phyloP scores from a whole-genome alignment of 1,140 invertebrate species.

The Cydia splendana region DNA sequence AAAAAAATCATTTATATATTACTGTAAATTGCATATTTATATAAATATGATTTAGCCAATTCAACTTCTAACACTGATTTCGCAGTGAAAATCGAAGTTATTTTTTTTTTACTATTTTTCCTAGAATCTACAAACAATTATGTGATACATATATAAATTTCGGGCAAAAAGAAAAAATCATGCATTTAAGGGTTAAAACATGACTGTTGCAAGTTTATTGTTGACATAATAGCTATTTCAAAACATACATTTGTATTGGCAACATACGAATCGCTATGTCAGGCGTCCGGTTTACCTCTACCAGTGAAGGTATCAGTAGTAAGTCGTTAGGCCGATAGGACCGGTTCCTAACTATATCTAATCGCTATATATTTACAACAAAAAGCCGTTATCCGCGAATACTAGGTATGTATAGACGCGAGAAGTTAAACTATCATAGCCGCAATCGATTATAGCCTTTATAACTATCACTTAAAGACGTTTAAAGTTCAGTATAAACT shows the following conservation, averaged over 20 bases:
- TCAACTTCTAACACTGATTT: no score
- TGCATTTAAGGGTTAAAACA: no score
- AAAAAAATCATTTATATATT: no score
- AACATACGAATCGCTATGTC: neutral
- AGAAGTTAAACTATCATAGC: constrained; percentile 2
- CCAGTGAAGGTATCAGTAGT: constrained; percentile 1
- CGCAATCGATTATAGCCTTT: constrained; percentile 12
- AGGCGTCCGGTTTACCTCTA: constrained; percentile 11
- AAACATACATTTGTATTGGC: constrained; percentile 4
- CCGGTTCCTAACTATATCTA: constrained; percentile 1
- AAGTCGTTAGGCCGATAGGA: constrained; percentile 4
- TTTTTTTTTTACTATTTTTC: no score
- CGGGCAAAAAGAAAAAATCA: no score
- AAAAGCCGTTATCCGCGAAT: constrained; percentile 16
- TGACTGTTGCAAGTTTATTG: neutral
- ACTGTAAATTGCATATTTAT: no score
- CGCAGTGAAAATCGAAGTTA: no score
- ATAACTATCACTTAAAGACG: neutral
- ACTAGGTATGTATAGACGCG: constrained; percentile 22
- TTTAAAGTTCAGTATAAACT: neutral
- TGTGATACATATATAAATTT: no score
- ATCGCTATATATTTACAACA: constrained; percentile 30
- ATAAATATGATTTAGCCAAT: no score
- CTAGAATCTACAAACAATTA: no score
- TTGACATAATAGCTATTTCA: neutral